phyloP scores from a whole-genome alignment of 2,797 vertebrate genomes.

The Aulostomus chinensis region DNA sequence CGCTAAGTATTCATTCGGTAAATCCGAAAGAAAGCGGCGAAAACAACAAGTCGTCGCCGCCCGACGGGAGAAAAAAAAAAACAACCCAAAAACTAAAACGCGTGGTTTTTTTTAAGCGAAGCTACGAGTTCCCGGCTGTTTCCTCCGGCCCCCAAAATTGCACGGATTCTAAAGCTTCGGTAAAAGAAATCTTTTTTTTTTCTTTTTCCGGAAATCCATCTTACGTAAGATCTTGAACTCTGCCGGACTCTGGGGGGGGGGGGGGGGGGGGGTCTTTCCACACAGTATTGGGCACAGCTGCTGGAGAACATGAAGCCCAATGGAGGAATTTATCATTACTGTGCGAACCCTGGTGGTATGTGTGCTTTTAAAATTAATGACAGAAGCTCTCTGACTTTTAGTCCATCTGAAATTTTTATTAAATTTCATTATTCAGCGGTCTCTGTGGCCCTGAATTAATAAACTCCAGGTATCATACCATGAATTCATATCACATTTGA shows the following conservation, averaged over 20 bases:
- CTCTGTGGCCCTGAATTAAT: conserved; percentile 80
- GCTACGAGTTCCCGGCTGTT: no score
- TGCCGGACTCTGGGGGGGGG: conserved; percentile 1
- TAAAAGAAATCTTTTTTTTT: conserved; percentile 2
- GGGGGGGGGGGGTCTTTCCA: no score
- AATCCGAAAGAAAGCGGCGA: no score
- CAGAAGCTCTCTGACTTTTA: conserved; percentile 77
- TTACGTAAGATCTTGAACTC: conserved; percentile 38
- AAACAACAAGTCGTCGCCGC: no score
- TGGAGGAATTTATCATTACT: conserved; percentile 64
- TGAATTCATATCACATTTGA: conserved; percentile 73
- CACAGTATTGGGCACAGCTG: not conserved
- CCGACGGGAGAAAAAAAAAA: no score
- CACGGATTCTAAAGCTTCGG: not conserved
- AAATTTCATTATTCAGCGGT: conserved; percentile 80
- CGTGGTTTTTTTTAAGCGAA: no score
- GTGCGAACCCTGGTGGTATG: conserved; percentile 55
- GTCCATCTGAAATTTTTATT: conserved; percentile 80
- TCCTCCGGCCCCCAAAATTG: no score
- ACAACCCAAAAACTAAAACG: no score
- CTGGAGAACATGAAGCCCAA: conserved; percentile 36
- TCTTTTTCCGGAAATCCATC: conserved; percentile 18
- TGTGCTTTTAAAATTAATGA: conserved; percentile 80
- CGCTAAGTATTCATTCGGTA: not conserved
- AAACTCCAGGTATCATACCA: conserved; percentile 69